phyloP scores from a whole-genome alignment of 1,140 invertebrate species.

The Achroia grisella region DNA sequence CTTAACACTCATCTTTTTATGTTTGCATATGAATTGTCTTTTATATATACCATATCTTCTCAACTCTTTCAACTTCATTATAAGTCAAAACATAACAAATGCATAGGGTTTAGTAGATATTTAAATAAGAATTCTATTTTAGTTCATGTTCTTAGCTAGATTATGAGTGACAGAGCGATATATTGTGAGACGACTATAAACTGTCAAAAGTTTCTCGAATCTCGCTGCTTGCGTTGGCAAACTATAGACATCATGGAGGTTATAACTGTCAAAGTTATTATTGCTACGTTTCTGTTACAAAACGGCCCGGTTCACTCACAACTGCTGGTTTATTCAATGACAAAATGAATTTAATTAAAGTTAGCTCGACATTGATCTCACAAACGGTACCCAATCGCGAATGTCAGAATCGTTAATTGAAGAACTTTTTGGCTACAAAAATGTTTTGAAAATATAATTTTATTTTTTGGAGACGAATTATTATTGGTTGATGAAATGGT shows the following conservation, averaged over 20 bases:
- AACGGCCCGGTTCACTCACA: conserved; percentile 9
- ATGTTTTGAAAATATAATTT: conserved; percentile 10
- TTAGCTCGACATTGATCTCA: conserved; percentile 22
- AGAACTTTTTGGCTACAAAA: conserved; percentile 4
- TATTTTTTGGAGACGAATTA: not conserved
- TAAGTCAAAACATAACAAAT: too few species aligned
- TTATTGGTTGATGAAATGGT: too few species aligned
- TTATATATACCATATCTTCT: too few species aligned
- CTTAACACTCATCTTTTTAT: too few species aligned
- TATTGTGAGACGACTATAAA: conserved; percentile 32
- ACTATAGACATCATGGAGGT: conserved; percentile 31
- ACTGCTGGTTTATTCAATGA: conserved; percentile 25
- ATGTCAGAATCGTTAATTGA: conserved; percentile 16
- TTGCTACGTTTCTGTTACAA: conserved; percentile 25
- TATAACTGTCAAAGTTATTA: conserved; percentile 58
- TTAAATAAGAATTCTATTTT: too few species aligned
- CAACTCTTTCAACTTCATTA: too few species aligned
- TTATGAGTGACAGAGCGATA: conserved; percentile 21
- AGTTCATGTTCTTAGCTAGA: not conserved
- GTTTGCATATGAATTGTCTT: too few species aligned
- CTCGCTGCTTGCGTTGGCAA: conserved; percentile 28
- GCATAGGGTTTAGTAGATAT: too few species aligned
- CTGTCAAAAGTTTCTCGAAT: conserved; percentile 49
- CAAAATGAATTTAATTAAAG: conserved; percentile 34
- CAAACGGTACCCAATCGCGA: conserved; percentile 16